phyloP scores from a whole-genome alignment of 2,888 invertebrate species.

The Eretmocerus hayati region DNA sequence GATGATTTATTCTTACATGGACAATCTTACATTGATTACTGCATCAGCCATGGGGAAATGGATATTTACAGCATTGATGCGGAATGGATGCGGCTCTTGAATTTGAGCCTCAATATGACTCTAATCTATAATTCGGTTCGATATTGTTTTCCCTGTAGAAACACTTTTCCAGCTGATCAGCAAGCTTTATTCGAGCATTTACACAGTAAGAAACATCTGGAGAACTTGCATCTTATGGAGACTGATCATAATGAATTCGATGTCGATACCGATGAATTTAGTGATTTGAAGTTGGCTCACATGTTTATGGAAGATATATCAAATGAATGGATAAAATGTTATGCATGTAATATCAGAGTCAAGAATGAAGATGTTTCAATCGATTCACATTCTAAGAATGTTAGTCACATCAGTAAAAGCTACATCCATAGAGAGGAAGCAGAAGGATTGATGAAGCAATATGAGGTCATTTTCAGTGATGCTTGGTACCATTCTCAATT shows the following conservation, averaged over 20 bases:
- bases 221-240: conserved; percentile 3
- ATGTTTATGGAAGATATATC: conserved; percentile 2
- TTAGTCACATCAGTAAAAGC: not conserved
- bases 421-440: too few species aligned
- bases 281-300: conserved; percentile 6
- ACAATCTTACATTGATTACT: conserved; percentile 1
- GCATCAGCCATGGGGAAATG: conserved; percentile 1
- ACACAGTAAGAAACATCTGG: conserved; percentile 1
- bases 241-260: not conserved
- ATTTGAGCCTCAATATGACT: not conserved
- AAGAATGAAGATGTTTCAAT: not conserved
- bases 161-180: not conserved
- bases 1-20: too few species aligned
- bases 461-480: too few species aligned
- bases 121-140: not conserved
- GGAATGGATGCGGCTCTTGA: not conserved
- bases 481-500: conserved; percentile 25
- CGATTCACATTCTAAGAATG: not conserved
- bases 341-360: conserved; percentile 3
- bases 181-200: conserved; percentile 7
- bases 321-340: conserved; percentile 3
- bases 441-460: too few species aligned
- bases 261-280: not conserved
- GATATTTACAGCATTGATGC: conserved; percentile 7
- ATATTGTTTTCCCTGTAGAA: conserved; percentile 2